Conservation (phyloP, 1,140 invertebrate genomes). For the Trachelipus rathkii region DNA sequence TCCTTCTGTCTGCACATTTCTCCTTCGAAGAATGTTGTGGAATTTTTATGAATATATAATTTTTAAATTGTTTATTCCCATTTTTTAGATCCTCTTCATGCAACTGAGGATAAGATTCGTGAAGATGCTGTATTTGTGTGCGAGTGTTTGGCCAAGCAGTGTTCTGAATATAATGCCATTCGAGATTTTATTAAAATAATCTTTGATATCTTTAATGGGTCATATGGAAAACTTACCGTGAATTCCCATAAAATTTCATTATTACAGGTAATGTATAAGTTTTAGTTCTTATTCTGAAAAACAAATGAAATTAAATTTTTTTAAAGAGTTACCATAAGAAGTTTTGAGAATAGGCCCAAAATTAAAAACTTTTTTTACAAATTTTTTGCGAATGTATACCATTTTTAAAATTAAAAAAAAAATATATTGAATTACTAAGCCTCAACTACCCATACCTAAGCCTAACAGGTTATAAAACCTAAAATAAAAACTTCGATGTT, state of each 20-base stretch:
- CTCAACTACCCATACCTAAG: no score
- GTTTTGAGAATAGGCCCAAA: no score
- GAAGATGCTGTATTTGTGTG: slow-evolving; percentile 66
- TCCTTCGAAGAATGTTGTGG: neutral
- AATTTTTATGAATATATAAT: neutral
- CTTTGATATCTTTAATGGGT: slow-evolving; percentile 81
- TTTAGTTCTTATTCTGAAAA: neutral
- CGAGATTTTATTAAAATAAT: slow-evolving; percentile 66
- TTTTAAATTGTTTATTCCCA: neutral
- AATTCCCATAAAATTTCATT: slow-evolving; percentile 81
- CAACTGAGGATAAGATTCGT: slow-evolving; percentile 73
- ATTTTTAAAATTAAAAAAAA: no score
- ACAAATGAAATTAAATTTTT: no score
- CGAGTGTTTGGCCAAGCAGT: slow-evolving; percentile 65
- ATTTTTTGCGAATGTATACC: no score
- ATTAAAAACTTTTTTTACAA: no score
- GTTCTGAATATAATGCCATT: slow-evolving; percentile 64
- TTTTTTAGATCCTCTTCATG: slow-evolving; percentile 65
- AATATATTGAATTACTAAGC: no score
- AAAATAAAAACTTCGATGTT: neutral
- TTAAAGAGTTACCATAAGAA: no score
- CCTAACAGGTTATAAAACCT: neutral
- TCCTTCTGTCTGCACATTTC: neutral
- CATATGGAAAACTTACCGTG: slow-evolving; percentile 85
- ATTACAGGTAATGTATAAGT: slow-evolving; percentile 60